Conservation (phyloP, 2,797 vertebrate species). For the Eptatretus atami region DNA sequence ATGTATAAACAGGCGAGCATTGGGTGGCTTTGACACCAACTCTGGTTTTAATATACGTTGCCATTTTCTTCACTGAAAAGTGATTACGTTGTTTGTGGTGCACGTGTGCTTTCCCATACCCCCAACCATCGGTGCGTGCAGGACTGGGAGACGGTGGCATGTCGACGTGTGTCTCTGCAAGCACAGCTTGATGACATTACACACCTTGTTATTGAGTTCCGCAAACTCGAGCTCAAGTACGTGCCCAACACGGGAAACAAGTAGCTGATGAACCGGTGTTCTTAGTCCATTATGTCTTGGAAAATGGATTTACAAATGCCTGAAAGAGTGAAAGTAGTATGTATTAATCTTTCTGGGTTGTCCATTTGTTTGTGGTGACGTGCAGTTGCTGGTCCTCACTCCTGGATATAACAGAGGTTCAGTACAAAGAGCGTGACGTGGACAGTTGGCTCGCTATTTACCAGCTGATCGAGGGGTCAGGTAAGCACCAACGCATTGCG, state of each 20-base stretch:
- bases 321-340: too few relatives aligned
- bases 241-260: conserved; percentile 8
- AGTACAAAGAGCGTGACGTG: conserved; percentile 38
- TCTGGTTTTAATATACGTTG: too few relatives aligned
- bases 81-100: conserved; percentile 3
- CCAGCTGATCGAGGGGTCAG: conserved; percentile 42
- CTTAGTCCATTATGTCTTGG: too few relatives aligned
- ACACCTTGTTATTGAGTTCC: conserved; percentile 68
- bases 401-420: conserved; percentile 46
- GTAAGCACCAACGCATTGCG: too few relatives aligned
- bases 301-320: too few relatives aligned
- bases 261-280: neutral
- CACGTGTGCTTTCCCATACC: neutral
- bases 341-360: too few relatives aligned
- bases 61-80: too few relatives aligned
- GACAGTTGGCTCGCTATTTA: conserved; percentile 79
- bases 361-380: too few relatives aligned
- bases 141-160: conserved; percentile 94
- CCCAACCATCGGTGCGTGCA: conserved; percentile 11
- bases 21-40: too few relatives aligned
- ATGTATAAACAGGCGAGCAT: too few relatives aligned
- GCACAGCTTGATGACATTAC: conserved; percentile 45
- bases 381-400: conserved; percentile 67
- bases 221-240: conserved; percentile 62
- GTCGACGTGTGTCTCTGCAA: conserved; percentile 34